Conservation (phyloP, 2,797 vertebrate species). For the Sparus aurata region DNA sequence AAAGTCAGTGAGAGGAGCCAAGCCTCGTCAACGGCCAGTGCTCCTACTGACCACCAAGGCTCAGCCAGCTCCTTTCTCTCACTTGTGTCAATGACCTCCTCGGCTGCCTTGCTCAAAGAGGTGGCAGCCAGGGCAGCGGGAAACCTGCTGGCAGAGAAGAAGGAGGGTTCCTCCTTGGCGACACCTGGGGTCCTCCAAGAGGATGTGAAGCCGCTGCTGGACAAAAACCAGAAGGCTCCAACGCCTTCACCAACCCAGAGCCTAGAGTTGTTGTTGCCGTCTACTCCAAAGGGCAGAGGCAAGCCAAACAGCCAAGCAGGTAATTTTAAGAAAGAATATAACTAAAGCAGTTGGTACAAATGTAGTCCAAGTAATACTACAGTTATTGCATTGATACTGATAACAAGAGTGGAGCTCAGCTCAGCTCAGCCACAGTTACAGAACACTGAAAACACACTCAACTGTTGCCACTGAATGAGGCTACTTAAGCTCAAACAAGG, state of each 20-base stretch:
- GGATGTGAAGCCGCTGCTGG: constrained; percentile 91
- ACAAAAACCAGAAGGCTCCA: constrained; percentile 93
- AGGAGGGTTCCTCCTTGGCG: constrained; percentile 85
- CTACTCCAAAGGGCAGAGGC: constrained; percentile 93
- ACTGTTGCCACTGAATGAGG: constrained; percentile 9
- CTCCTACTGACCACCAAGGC: constrained; percentile 89
- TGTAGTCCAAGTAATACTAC: not conserved
- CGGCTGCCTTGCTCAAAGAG: constrained; percentile 98
- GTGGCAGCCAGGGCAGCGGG: constrained; percentile 98
- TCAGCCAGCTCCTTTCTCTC: constrained; percentile 96
- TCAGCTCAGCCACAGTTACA: not conserved
- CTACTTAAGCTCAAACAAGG: constrained; percentile 10
- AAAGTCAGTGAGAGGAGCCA: constrained; percentile 98
- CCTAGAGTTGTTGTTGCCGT: constrained; percentile 93
- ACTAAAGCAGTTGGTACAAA: not conserved
- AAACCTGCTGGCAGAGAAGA: constrained; percentile 95
- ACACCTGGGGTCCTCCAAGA: constrained; percentile 83
- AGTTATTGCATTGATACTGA: not conserved
- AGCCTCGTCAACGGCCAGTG: constrained; percentile 72
- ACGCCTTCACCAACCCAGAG: constrained; percentile 90
- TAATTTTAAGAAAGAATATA: constrained; percentile 65
- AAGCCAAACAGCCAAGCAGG: constrained; percentile 95
- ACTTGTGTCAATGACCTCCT: constrained; percentile 98
- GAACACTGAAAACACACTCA: constrained; percentile 1
- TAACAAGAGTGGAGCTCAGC: not conserved